Evolutionary conservation across 2,113 vertebrate genomes (phyloP).

Genomic region (Rhagologus leucostigma): DNA sequence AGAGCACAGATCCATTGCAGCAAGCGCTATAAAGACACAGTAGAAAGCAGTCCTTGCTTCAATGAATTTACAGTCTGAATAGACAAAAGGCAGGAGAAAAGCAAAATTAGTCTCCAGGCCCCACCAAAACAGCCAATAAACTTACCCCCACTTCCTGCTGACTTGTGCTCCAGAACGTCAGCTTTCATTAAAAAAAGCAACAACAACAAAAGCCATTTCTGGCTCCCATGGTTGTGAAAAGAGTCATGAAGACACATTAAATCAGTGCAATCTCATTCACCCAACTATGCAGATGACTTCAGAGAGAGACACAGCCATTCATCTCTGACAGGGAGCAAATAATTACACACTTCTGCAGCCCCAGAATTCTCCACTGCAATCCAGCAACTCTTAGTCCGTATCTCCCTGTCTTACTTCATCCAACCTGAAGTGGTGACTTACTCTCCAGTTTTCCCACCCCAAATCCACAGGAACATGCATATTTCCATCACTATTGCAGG

Average conservation of each 20-base stretch:
- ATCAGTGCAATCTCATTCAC: constrained; percentile 21
- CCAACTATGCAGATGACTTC: constrained; percentile 5
- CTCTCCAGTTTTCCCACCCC: background rate
- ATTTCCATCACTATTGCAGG: background rate
- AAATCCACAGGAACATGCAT: background rate
- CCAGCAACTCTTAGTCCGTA: accelerated
- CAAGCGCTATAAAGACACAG: constrained; percentile 28
- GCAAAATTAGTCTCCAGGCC: constrained; percentile 55
- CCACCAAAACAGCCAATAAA: constrained; percentile 61
- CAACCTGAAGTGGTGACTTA: background rate
- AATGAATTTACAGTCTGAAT: constrained; percentile 51
- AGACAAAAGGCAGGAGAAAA: constrained; percentile 61
- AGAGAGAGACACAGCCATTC: background rate
- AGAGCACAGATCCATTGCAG: constrained; percentile 31
- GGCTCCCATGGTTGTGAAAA: constrained; percentile 39
- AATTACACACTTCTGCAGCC: background rate
- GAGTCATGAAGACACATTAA: constrained; percentile 26
- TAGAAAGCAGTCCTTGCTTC: constrained; percentile 30
- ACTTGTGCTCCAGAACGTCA: constrained; percentile 38
- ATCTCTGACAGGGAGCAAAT: background rate
- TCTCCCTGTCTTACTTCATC: background rate
- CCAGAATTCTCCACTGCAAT: background rate
- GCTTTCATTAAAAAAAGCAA: constrained; percentile 39
- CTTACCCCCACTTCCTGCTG: constrained; percentile 40
- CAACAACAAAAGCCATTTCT: constrained; percentile 52